Base-by-base conservation (phyloP, 2,797 vertebrate genomes). In the Xenops minutus region DNA sequence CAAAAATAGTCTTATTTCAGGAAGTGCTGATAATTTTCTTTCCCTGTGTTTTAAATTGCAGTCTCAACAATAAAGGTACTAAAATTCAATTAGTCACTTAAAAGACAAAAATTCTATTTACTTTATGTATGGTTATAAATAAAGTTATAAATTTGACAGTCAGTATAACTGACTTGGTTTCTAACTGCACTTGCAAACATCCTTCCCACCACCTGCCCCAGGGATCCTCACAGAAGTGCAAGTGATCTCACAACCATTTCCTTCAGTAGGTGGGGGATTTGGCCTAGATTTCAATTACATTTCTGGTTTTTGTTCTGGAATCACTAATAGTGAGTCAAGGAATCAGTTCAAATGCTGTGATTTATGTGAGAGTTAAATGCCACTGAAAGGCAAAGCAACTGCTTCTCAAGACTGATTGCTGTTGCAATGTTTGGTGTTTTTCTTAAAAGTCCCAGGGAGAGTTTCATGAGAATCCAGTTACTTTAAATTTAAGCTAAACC, bases 301-400 rank as follows among this genome's bases (percentile, higher is more conserved):
- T 93, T 94, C 78, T 93, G 79, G 0, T 59, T 94, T 94, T 93
- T 93, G 62, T 84, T 92, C 91, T 92, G 80, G 59, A 88, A 73
- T 96, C 92, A 51, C 73, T 91, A 93, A 88, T 46, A 91, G 52
- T 51, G 59, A 91, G 69, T 91, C 79, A 92, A 93, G 34, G 59
- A 92, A 92, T 90, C 76, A 21, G 59, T 91, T 96, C 55, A 63
- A 96, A 88, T 79, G 69, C 67, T 0, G 0, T 90, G 89, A 96
- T 96, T 97, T 95, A 96, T 93, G 87, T 67, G 82, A 88, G 82
- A 88, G 77, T 84, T 95, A 95, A 96, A 91, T 39, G 51, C 48
- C 85, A 80, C 87, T 84, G 95, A 96, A 92, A 93, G 62, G 82
- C 78, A 93, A 63, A 72, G 62, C 77, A 94, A 92, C 92, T 91